phyloP scores from a whole-genome alignment of 2,113 vertebrate genomes.

The Ciconia stormi region DNA sequence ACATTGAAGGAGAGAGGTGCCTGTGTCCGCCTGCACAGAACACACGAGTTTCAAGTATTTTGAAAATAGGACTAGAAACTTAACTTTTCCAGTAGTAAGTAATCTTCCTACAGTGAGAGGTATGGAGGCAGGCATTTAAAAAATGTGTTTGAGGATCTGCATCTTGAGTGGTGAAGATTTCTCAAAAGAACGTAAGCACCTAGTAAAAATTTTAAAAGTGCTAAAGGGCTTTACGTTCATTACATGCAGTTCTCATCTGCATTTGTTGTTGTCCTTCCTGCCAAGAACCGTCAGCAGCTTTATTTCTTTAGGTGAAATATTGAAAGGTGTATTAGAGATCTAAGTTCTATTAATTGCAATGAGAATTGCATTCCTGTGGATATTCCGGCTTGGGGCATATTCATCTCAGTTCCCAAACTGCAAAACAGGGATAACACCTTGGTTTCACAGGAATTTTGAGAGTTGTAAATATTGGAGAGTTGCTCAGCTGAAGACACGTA shows the following conservation, averaged over 20 bases:
- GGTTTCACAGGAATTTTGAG: background rate
- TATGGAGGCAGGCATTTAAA: background rate
- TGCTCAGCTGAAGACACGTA: background rate
- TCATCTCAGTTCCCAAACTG: background rate
- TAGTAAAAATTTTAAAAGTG: background rate
- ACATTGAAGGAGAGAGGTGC: rapidly evolving
- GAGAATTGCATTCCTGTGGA: background rate
- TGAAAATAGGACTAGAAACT: background rate
- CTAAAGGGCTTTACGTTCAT: background rate
- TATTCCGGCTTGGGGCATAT: background rate
- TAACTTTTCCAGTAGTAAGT: background rate
- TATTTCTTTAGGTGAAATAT: background rate
- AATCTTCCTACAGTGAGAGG: background rate
- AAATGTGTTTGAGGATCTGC: background rate
- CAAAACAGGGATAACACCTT: background rate
- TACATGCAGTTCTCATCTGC: background rate
- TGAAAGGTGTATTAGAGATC: background rate
- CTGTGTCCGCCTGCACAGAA: background rate
- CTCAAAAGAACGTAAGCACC: background rate
- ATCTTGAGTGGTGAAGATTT: background rate
- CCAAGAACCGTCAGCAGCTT: background rate
- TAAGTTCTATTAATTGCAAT: background rate
- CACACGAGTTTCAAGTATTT: background rate
- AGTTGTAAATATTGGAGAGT: background rate
- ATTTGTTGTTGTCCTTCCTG: background rate